These are phyloP conservation scores for Dascyllus trimaculatus DNA, from an alignment of 2,113 vertebrate genomes.

Conservation along the genomic window DNA sequence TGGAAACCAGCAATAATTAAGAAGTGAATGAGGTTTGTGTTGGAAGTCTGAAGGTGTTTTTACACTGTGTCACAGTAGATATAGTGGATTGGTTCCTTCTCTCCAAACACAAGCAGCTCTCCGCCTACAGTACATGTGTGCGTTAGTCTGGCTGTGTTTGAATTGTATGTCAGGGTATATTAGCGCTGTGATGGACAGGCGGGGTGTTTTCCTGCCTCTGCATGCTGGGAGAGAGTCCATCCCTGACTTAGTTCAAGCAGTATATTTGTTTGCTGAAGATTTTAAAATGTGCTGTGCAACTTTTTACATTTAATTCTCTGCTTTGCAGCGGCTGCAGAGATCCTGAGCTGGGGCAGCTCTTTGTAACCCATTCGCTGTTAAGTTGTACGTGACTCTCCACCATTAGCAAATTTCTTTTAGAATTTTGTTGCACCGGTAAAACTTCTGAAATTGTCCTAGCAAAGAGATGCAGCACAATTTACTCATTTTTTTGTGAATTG, in stretches of 20 bases:
- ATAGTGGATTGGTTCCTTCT: background rate
- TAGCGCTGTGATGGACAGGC: constrained; percentile 57
- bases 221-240: constrained; percentile 19
- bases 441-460: no score
- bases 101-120: constrained; percentile 11
- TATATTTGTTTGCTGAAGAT: constrained; percentile 9
- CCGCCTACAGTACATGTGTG: constrained; percentile 16
- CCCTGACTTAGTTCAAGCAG: background rate
- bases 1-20: background rate
- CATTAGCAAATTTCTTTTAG: background rate
- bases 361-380: no score
- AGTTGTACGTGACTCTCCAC: background rate
- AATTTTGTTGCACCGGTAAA: no score
- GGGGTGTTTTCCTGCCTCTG: constrained; percentile 30
- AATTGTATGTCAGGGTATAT: constrained; percentile 43
- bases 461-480: no score
- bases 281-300: constrained; percentile 18
- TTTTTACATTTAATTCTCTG: constrained; percentile 9
- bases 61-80: background rate
- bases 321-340: background rate
- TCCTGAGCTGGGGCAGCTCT: background rate
- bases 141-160: constrained; percentile 36
- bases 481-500: no score
- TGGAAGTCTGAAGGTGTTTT: background rate
- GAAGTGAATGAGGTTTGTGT: background rate